These are phyloP conservation scores for Cyanistes caeruleus DNA, from an alignment of 2,113 vertebrate species.

Conservation along the genomic window DNA sequence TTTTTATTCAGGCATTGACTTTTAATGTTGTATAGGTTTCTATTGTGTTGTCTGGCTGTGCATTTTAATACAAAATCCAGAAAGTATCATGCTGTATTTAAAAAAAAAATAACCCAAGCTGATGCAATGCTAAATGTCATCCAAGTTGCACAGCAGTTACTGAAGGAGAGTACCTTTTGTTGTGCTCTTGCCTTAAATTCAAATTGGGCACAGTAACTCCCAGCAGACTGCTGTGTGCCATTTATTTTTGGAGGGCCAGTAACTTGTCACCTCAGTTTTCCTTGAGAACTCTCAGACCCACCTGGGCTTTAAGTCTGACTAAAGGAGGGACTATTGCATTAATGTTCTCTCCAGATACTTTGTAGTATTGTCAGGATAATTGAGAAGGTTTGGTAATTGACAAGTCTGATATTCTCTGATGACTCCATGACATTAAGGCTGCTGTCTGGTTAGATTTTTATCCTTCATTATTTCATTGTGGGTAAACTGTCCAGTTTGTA, in stretches of 20 bases:
- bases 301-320: neutral
- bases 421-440: neutral
- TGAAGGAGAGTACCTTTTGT: neutral
- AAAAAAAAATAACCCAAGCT: neutral
- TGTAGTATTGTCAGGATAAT: neutral
- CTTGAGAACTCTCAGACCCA: neutral
- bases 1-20: neutral
- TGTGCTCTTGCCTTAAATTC: neutral
- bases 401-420: neutral
- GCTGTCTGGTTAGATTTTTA: neutral
- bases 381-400: neutral
- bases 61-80: neutral
- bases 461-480: neutral
- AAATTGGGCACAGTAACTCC: neutral
- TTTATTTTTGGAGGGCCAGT: neutral
- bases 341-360: neutral
- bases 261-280: neutral
- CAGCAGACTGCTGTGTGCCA: neutral
- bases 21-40: neutral
- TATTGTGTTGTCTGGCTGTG: neutral
- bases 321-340: neutral
- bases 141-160: neutral
- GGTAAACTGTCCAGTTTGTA: neutral
- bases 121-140: neutral
- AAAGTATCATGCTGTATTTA: neutral